Base-by-base conservation (phyloP, 1,140 invertebrate species). In the Drosophila micromelanica region DNA sequence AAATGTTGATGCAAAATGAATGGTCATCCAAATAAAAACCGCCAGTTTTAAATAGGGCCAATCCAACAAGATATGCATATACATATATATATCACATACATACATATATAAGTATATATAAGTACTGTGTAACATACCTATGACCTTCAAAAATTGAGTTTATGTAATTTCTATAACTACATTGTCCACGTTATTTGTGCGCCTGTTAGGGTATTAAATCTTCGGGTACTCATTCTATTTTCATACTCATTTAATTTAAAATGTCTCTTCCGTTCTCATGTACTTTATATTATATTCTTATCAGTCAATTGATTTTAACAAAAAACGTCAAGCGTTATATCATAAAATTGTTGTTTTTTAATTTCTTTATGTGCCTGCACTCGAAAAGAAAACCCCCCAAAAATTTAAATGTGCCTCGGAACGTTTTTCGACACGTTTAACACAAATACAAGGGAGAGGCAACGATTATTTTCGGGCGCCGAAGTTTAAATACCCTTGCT, bases 361-460 rank as follows among this genome's bases (percentile, higher is more conserved):
- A 38, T 55, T 55, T 40, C 43, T 56, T 76, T 74, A 62, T 64
- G 8, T 45, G 17, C 35, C 15, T 77, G 74, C 57, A 63, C 59
- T 46, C 7, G 17, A n/a, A 52, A 59, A 75, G 77, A 85, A 87
- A 86, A 75, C 17, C 81, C 81, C 82, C 74, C 8, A 72, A 69
- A 74, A 80, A 40, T 72, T 65, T 45, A 59, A 72, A 75, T 81
- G 56, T 55, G 61, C 43, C 67, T 76, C 15, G 49, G 49, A 71
- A 55, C 49, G 60, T 49, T 67, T 54, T 71, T 85, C 43, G 49
- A 42, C 11, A 49, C 45, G 56, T 76, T 67, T 32, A 30, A 46
- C 32, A 54, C 60, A 52, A 60, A 9, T 40, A 67, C 69, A 86
- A 80, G 68, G 69, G 64, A 69, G 30, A 59, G 23, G 37, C 45